phyloP scores from a whole-genome alignment of 1,140 invertebrate species.

The Neodiprion fabricii region DNA sequence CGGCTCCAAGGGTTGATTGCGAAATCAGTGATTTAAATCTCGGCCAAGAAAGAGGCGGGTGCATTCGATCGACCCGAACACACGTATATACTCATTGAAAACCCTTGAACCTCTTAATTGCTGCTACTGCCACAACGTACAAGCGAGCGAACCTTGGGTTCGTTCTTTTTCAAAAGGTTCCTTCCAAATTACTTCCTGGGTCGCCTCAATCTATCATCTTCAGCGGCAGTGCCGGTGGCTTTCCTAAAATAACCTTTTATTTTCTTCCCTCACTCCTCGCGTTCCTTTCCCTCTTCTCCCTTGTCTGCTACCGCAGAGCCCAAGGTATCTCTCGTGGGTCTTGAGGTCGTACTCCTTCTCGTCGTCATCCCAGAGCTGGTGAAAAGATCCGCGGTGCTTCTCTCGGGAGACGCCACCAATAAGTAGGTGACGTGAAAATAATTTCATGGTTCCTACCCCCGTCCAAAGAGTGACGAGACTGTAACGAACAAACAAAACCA shows the following conservation, averaged over 20 bases:
- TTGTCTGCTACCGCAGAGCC: neutral
- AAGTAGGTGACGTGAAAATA: conserved; percentile 35
- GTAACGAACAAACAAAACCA: neutral
- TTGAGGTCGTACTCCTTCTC: neutral
- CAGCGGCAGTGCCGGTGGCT: conserved; percentile 27
- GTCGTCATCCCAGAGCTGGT: neutral
- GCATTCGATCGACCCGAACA: too few relatives aligned
- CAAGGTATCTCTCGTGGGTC: neutral
- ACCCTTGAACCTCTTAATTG: neutral
- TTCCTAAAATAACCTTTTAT: conserved; percentile 38
- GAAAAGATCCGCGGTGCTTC: neutral
- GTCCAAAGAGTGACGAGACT: conserved; percentile 10
- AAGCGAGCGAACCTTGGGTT: neutral
- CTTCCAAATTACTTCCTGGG: conserved; percentile 15
- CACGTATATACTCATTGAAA: neutral
- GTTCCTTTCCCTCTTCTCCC: neutral
- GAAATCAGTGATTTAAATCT: too few relatives aligned
- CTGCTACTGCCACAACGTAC: neutral
- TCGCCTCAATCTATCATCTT: conserved; percentile 32
- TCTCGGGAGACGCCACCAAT: conserved; percentile 17
- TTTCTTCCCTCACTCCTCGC: conserved; percentile 21
- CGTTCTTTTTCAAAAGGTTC: neutral
- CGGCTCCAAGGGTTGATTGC: neutral
- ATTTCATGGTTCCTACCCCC: conserved; percentile 42
- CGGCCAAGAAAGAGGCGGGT: too few relatives aligned